Conservation (phyloP, 1,140 invertebrate genomes). For the Dermatophagoides farinae region DNA sequence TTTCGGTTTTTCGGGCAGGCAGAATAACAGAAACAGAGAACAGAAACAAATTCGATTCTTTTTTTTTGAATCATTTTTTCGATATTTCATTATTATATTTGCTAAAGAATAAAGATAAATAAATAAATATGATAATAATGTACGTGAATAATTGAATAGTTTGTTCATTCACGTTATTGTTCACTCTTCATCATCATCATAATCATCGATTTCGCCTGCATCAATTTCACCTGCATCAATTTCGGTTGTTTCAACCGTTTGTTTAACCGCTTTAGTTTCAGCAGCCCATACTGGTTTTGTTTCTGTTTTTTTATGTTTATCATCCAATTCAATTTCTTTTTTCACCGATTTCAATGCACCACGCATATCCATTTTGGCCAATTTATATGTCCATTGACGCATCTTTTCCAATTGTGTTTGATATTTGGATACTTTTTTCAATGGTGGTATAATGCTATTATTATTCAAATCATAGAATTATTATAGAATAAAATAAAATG, state of each 20-base stretch:
- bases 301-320: constrained; percentile 27
- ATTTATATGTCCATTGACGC: constrained; percentile 10
- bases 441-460: constrained; percentile 8
- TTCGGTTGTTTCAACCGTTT: not conserved
- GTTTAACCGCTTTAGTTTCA: not conserved
- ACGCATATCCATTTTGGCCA: constrained; percentile 10
- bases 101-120: not conserved
- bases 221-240: not conserved
- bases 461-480: not conserved
- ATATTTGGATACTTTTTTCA: constrained; percentile 10
- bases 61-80: too few relatives aligned
- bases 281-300: not conserved
- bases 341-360: not conserved
- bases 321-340: constrained; percentile 21
- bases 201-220: not conserved
- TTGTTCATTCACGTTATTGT: not conserved
- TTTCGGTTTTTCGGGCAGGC: too few relatives aligned
- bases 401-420: constrained; percentile 8
- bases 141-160: not conserved
- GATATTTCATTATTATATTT: not conserved
- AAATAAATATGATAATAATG: not conserved
- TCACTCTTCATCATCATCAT: not conserved
- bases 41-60: too few relatives aligned
- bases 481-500: not conserved
- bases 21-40: too few relatives aligned